Evolutionary conservation across 2,888 invertebrate genomes (phyloP).

Genomic region (Tortrix viridana): DNA sequence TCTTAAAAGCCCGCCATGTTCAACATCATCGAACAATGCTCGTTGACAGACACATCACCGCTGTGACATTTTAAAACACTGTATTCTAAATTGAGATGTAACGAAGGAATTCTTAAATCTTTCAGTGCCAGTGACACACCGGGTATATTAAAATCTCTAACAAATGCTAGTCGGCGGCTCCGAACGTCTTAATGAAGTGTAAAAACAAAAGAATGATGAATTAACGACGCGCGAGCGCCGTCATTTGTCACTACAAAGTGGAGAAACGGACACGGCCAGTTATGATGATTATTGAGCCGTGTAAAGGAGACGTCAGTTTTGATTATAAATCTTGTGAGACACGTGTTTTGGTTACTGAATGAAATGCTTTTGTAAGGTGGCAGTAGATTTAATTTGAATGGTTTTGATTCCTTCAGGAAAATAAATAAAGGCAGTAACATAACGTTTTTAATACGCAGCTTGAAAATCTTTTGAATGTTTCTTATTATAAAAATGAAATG

Average conservation of each 20-base stretch:
- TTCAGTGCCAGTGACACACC: no score
- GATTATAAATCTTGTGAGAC: slow-evolving; percentile 38
- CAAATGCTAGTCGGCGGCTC: no score
- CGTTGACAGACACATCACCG: slow-evolving; percentile 17
- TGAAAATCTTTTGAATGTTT: no score
- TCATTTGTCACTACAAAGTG: slow-evolving; percentile 56
- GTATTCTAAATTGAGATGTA: slow-evolving; percentile 50
- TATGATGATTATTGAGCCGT: slow-evolving; percentile 31
- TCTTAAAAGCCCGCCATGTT: slow-evolving; percentile 27
- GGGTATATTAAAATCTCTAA: no score
- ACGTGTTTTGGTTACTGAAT: slow-evolving; percentile 16
- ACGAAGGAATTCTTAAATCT: no score
- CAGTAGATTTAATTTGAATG: background rate
- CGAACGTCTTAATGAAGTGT: slow-evolving; percentile 42
- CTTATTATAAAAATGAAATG: no score
- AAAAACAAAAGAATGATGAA: slow-evolving; percentile 49
- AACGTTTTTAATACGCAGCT: no score
- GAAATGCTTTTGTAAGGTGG: slow-evolving; percentile 5
- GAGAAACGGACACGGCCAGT: slow-evolving; percentile 40
- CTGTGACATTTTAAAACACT: slow-evolving; percentile 36
- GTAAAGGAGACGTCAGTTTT: slow-evolving; percentile 33
- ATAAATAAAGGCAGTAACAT: no score
- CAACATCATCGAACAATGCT: slow-evolving; percentile 14
- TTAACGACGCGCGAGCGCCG: slow-evolving; percentile 47
- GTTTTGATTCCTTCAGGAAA: no score